phyloP scores from a whole-genome alignment of 2,888 invertebrate species.

The Plebejus anna region DNA sequence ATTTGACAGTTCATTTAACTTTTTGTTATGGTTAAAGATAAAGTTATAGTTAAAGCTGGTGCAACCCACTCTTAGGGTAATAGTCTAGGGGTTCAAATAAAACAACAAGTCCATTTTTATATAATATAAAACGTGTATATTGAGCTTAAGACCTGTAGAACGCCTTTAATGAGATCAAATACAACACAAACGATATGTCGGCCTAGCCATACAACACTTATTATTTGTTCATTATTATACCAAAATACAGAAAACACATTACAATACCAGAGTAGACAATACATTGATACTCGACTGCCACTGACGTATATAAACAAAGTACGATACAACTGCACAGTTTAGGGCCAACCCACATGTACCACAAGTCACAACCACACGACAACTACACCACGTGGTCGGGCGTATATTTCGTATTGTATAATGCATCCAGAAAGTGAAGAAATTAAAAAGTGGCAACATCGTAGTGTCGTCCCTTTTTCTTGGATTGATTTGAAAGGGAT shows the following conservation, averaged over 20 bases:
- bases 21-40: too few relatives aligned
- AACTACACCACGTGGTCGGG: too few relatives aligned
- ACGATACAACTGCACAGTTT: not conserved
- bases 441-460: too few relatives aligned
- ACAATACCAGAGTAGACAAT: not conserved
- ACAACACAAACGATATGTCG: conserved; percentile 38
- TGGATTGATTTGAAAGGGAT: too few relatives aligned
- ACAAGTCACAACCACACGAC: too few relatives aligned
- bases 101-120: conserved; percentile 46
- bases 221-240: conserved; percentile 28
- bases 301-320: not conserved
- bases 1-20: too few relatives aligned
- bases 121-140: conserved; percentile 76
- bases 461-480: too few relatives aligned
- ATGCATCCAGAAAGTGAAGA: too few relatives aligned
- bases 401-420: too few relatives aligned
- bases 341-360: not conserved
- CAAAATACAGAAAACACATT: conserved; percentile 18
- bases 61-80: too few relatives aligned
- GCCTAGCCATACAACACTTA: conserved; percentile 10
- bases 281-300: not conserved
- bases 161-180: conserved; percentile 64
- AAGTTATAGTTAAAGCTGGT: too few relatives aligned
- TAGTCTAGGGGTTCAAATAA: conserved; percentile 17
- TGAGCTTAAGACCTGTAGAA: conserved; percentile 76